Evolutionary conservation across 2,113 vertebrate genomes (phyloP).

Genomic region (Podiceps cristatus): DNA sequence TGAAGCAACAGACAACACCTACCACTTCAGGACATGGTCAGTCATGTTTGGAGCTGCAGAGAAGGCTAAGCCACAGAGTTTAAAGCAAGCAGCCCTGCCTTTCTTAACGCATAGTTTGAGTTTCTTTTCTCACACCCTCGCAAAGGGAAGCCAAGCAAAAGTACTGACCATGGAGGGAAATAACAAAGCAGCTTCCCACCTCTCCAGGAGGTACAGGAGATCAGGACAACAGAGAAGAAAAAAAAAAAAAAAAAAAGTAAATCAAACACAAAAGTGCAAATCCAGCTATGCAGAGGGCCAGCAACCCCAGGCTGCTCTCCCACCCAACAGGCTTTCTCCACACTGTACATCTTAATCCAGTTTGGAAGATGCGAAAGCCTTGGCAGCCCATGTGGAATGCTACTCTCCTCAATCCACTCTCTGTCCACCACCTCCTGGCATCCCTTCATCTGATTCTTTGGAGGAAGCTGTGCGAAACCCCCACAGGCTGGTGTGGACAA

Average conservation of each 20-base stretch:
- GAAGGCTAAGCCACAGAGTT: background rate
- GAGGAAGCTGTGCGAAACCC: background rate
- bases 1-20: background rate
- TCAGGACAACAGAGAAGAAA: background rate
- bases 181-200: background rate
- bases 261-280: background rate
- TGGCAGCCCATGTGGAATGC: background rate
- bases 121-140: background rate
- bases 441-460: background rate
- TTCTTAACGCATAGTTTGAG: rapidly evolving
- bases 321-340: background rate
- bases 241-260: background rate
- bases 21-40: background rate
- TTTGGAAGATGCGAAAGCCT: background rate
- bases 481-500: background rate
- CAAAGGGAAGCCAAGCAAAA: background rate
- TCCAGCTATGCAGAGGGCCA: background rate
- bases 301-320: background rate
- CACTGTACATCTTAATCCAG: background rate
- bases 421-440: background rate
- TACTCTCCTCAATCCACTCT: background rate
- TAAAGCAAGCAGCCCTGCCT: background rate
- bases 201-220: background rate
- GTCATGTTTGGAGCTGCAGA: background rate
- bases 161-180: background rate